Evolutionary conservation across 2,797 vertebrate genomes (phyloP).

Genomic region (Lepilemur ruficaudatus): DNA sequence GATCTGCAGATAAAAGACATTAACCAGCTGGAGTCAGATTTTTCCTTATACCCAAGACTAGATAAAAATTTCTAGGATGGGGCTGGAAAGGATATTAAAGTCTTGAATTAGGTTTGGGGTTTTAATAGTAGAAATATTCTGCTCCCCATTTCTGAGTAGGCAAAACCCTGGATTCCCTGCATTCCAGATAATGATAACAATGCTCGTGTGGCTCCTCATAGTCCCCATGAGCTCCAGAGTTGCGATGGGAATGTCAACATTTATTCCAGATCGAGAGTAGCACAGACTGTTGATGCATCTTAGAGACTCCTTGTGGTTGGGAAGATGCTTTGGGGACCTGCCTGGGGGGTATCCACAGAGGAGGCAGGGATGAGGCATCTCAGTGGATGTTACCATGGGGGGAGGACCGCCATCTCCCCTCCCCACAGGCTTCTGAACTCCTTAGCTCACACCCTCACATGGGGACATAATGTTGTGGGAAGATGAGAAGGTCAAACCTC

Average conservation of each 20-base stretch:
- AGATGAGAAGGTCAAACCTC: not conserved
- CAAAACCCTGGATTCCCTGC: not conserved
- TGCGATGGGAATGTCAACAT: not conserved
- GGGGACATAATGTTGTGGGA: not conserved
- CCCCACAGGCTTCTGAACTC: not conserved
- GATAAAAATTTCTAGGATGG: not conserved
- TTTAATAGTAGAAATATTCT: not conserved
- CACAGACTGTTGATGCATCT: not conserved
- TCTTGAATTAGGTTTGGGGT: not conserved
- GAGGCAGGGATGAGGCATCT: not conserved
- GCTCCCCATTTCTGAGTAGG: not conserved
- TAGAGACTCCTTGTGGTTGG: not conserved
- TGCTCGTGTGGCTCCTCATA: accelerated
- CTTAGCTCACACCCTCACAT: not conserved
- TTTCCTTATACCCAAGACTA: not conserved
- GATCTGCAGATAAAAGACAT: not conserved
- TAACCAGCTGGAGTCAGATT: not conserved
- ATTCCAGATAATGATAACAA: not conserved
- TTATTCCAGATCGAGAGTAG: not conserved
- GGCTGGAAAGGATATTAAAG: not conserved
- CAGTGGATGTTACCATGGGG: too few relatives aligned
- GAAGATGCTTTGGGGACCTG: not conserved
- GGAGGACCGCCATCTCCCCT: not conserved
- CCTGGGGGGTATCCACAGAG: not conserved
- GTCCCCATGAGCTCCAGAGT: not conserved